These are phyloP conservation scores for Rhadina sibilatrix DNA, from an alignment of 2,113 vertebrate genomes.

Conservation along the genomic window DNA sequence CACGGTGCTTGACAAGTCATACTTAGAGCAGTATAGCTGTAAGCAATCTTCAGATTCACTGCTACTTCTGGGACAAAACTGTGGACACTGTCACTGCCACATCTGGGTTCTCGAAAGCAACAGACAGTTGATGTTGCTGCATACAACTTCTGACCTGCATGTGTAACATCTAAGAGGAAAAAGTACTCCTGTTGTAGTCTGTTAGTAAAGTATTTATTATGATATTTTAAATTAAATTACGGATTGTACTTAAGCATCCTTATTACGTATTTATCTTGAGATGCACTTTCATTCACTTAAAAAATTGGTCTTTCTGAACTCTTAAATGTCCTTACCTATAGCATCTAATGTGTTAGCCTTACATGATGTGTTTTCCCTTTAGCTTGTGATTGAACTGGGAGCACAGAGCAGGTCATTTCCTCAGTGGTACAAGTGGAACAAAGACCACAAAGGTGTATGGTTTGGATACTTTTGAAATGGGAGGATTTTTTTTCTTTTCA, in stretches of 20 bases:
- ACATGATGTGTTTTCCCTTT: background rate
- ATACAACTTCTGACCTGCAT: background rate
- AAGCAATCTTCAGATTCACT: background rate
- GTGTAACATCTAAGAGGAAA: background rate
- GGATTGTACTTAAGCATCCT: background rate
- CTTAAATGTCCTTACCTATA: background rate
- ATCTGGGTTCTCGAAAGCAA: accelerated
- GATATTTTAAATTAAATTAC: background rate
- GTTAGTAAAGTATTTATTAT: background rate
- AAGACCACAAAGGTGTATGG: background rate
- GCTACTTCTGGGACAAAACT: background rate
- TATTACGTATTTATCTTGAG: background rate
- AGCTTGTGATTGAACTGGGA: background rate
- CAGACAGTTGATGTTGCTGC: background rate
- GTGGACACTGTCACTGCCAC: background rate
- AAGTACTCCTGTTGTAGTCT: background rate
- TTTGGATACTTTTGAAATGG: background rate
- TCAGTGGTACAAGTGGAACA: background rate
- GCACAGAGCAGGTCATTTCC: background rate
- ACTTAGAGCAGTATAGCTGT: background rate
- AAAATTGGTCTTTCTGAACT: background rate
- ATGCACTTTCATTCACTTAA: background rate
- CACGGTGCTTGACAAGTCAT: background rate
- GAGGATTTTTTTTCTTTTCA: background rate
- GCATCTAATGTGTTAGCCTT: background rate